Evolutionary conservation across 1,140 invertebrate genomes (phyloP), one percentile per base, ranked within the genome.

Genomic region (Meloidogyne floridensis): DNA sequence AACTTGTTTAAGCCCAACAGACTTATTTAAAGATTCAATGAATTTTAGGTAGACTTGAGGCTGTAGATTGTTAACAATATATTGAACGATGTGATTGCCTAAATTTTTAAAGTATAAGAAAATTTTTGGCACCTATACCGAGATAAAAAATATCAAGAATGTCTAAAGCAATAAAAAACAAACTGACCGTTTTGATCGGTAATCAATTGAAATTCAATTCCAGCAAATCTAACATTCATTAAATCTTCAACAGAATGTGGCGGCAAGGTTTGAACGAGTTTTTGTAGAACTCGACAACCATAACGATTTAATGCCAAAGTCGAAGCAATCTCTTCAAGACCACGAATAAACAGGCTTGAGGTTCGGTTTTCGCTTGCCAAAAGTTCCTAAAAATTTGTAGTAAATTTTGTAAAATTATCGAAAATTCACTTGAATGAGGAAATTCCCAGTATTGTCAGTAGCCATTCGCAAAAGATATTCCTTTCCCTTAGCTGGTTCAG

Each of bases 221-320:
- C 59, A n/a, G 59, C 15, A 65, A 65, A 65, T 65, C 59, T 5
- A 65, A 65, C 59, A 65, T 1, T 65, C 59, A 65, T 65, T 15
- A 65, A 65, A 65, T 65, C 59, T n/a, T 65, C 4, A 65, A 65
- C 59, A 13, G 4, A 15, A 2, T 65, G 59, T 65, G 59, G 59
- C 4, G 59, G n/a, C n/a, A 65, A 18, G 7, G n/a, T 11, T 6
- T 65, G 59, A n/a, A 65, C 59, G n/a, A 65, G 59, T 18, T 65
- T 65, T 65, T 65, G 59, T 6, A 65, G 7, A 65, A 65, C 59
- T n/a, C 59, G 59, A 6, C 59, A 65, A 65, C 59, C 59, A 65
- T 65, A 65, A 65, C 59, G 59, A 65, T 65, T 65, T 65, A 65
- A 65, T 65, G 59, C 59, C n/a, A 65, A 65, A n/a, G 59, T 18